Conservation (phyloP, 35 echinoderm and acorn worm genomes). For the Patiria miniata region DNA sequence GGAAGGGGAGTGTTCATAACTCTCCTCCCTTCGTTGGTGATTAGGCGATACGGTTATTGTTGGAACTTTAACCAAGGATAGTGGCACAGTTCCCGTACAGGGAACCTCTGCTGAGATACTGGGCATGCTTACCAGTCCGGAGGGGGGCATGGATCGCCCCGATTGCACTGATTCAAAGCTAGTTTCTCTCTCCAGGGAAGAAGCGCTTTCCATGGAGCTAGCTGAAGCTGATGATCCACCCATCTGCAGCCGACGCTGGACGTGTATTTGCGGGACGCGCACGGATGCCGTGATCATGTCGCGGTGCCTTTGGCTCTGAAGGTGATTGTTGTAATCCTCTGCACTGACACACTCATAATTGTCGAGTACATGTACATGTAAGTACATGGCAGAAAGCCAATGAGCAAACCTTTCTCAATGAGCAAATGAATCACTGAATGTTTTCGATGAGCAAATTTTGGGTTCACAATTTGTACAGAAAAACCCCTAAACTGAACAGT, state of each 20-base stretch:
- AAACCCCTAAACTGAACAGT: no score
- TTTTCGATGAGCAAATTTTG: no score
- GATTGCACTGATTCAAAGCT: slow-evolving; percentile 21
- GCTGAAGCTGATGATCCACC: slow-evolving; percentile 13
- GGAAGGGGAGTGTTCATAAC: slow-evolving; percentile 4
- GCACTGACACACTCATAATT: slow-evolving; percentile 49
- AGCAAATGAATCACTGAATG: no score
- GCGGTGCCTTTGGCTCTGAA: slow-evolving; percentile 58
- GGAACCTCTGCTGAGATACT: neutral
- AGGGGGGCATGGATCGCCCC: slow-evolving; percentile 11
- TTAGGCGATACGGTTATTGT: slow-evolving; percentile 36
- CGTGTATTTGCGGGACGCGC: slow-evolving; percentile 51
- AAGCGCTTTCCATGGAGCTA: slow-evolving; percentile 17
- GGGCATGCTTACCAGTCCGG: neutral
- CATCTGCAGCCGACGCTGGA: slow-evolving; percentile 15
- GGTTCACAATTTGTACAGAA: no score
- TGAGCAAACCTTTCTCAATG: no score
- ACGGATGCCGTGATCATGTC: slow-evolving; percentile 61
- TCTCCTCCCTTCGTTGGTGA: neutral
- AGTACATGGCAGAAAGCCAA: no score
- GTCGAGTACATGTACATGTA: no score
- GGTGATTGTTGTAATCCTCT: slow-evolving; percentile 62
- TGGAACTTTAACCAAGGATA: slow-evolving; percentile 37
- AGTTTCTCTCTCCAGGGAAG: slow-evolving; percentile 24
- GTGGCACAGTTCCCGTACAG: slow-evolving; percentile 14